Evolutionary conservation across 1,140 invertebrate genomes (phyloP), one percentile per base, ranked within the genome.

Genomic region (Drosophila malerkotliana): DNA sequence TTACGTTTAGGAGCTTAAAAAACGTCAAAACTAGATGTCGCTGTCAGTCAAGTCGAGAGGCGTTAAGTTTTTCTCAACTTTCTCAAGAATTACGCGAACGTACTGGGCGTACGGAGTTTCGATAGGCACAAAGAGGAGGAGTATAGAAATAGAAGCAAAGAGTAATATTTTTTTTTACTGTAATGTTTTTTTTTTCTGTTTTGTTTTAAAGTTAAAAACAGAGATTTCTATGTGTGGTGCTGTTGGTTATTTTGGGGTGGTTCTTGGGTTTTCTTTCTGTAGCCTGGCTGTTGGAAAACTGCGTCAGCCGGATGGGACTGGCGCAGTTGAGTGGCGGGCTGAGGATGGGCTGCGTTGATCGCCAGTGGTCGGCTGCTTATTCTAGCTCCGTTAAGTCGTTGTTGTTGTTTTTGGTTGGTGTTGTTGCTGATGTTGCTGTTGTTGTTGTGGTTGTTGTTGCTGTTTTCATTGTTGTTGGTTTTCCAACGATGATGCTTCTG

Each of bases 1-100:
- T 88, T 88, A 88, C 84, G 83, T 88, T 77, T 88, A 88, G 83
- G 83, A 88, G 83, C 83, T 89, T 89, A 88, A 44, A 88, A 56
- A 67, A 87, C 82, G 82, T 87, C 82, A 77, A 85, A 81, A 80
- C 84, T 83, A 74, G 83, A 72, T 39, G 77, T 77, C 79, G 54
- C 52, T 44, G 79, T 84, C 54, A 64, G 79, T 77, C 55, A 52
- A 44, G 48, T 63, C 21, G 55, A 58, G 26, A 52, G 41, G 15
- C 21, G 21, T 3, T 44, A 18, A 18, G 10, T 14, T 53, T 53
- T 66, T 30, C 60, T 61, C 56, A 58, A 71, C 80, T 72, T 73
- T 68, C 62, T 79, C 52, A 84, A 61, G 49, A 76, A 63, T 14
- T 74, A 54, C 83, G 56, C 66, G 66, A 63, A 69, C 81, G 77